Conservation (phyloP, 2,797 vertebrate species). For the Rhynchotus rufescens region DNA sequence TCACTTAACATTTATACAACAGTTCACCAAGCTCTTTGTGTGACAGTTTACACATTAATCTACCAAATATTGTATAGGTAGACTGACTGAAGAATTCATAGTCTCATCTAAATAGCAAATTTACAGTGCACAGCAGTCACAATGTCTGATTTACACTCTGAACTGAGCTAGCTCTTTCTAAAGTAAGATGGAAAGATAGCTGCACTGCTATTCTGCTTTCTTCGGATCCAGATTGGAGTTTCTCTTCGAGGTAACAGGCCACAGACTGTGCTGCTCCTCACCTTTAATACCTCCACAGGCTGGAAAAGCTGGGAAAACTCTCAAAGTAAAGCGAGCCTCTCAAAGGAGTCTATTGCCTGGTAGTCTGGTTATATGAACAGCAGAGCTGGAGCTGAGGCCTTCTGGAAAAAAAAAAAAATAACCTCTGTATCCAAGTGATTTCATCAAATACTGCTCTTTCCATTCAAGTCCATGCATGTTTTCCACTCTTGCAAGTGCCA, state of each 20-base stretch:
- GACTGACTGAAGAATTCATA: neutral
- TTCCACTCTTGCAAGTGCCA: neutral
- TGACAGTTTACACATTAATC: neutral
- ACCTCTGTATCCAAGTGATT: neutral
- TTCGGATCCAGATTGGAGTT: neutral
- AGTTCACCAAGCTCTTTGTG: neutral
- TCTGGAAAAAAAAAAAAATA: neutral
- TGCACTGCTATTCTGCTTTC: neutral
- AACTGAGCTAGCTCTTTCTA: neutral
- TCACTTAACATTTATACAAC: neutral
- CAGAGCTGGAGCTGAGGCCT: neutral
- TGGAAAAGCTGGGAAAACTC: neutral
- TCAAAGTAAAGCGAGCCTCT: neutral
- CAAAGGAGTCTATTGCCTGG: neutral
- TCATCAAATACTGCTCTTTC: neutral
- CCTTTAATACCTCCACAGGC: neutral
- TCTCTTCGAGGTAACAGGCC: neutral
- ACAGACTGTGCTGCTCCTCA: neutral
- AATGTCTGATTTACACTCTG: neutral
- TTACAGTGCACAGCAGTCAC: neutral
- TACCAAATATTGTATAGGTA: neutral
- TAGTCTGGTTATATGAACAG: neutral
- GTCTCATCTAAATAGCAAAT: neutral
- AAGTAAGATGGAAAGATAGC: neutral
- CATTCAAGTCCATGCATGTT: rapidly evolving